Conservation (phyloP, 2,797 vertebrate genomes). For the Anomalospiza imberbis region DNA sequence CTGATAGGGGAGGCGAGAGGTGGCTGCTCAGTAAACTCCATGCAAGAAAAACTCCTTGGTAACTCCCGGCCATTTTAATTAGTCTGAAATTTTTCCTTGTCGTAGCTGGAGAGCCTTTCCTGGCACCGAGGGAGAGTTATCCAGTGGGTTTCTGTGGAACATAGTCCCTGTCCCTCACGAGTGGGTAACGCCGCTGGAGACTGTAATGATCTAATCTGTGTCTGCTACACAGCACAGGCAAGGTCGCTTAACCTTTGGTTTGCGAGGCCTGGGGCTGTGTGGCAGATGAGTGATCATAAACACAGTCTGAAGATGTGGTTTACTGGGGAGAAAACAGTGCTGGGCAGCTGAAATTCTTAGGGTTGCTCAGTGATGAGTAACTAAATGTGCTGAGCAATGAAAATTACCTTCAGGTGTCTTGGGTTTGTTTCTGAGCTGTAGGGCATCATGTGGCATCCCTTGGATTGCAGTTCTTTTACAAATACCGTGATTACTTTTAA, state of each 20-base stretch:
- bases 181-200: background rate
- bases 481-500: accelerated
- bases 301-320: background rate
- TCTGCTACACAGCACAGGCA: background rate
- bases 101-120: background rate
- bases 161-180: background rate
- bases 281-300: background rate
- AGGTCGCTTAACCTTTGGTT: background rate
- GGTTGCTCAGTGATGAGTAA: background rate
- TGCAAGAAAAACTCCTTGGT: background rate
- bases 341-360: background rate
- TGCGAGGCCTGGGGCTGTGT: background rate
- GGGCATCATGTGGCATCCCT: background rate
- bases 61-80: background rate
- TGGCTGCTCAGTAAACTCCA: background rate
- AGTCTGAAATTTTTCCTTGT: background rate
- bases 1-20: background rate
- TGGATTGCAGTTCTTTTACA: background rate
- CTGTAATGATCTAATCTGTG: background rate
- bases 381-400: background rate
- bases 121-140: too few relatives aligned
- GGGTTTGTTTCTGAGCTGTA: background rate
- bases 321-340: background rate
- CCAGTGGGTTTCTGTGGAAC: background rate
- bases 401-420: background rate